These are phyloP conservation scores for Pseudochaenichthys georgianus DNA, from an alignment of 2,797 vertebrate genomes.

Conservation along the genomic window DNA sequence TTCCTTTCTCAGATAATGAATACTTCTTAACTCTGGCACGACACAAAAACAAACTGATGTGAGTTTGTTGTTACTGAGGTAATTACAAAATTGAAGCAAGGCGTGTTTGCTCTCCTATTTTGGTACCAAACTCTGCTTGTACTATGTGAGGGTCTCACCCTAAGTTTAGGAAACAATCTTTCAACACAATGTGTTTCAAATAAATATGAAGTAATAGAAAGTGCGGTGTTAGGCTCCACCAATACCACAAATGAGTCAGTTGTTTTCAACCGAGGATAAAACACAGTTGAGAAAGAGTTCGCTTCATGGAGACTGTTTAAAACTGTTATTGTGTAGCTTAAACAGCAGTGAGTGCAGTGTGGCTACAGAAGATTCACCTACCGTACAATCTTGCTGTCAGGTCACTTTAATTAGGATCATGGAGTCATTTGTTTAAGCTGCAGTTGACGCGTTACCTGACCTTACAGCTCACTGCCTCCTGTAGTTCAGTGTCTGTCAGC, in stretches of 20 bases:
- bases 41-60: neutral
- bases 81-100: neutral
- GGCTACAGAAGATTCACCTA: neutral
- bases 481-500: neutral
- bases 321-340: neutral
- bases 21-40: neutral
- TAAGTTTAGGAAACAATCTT: neutral
- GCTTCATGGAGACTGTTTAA: too few species aligned
- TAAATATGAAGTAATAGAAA: neutral
- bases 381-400: neutral
- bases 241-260: neutral
- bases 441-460: constrained; percentile 10
- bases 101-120: neutral
- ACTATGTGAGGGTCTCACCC: neutral
- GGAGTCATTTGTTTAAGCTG: constrained; percentile 26
- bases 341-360: neutral
- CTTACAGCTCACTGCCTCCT: neutral
- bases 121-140: constrained; percentile 12
- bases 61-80: neutral
- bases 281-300: neutral
- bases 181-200: neutral
- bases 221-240: neutral
- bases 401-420: constrained; percentile 23
- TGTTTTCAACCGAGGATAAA: constrained; percentile 18
- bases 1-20: neutral